These are phyloP conservation scores for Caenorhabditis virilis DNA, from an alignment of 2,888 invertebrate species.

Conservation along the genomic window DNA sequence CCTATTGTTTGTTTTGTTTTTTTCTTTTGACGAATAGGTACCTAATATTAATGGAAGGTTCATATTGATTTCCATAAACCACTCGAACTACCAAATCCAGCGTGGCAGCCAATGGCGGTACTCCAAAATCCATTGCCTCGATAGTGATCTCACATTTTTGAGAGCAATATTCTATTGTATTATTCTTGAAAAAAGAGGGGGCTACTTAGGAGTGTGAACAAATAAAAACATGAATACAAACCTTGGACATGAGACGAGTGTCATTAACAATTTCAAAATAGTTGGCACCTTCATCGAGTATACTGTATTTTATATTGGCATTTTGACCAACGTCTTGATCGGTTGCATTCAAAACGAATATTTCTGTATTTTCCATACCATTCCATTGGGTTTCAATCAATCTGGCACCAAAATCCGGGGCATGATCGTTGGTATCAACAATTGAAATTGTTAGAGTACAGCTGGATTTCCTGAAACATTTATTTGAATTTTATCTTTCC, in stretches of 20 bases:
- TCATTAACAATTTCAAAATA: conserved; percentile 77
- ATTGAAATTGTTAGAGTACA: conserved; percentile 78
- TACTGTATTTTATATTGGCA: conserved; percentile 83
- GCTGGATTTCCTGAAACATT: too few relatives aligned
- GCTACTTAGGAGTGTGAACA: conserved; percentile 3
- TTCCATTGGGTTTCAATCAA: conserved; percentile 42
- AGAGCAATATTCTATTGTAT: conserved; percentile 11
- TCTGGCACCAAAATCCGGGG: conserved; percentile 81
- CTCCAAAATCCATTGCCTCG: conserved; percentile 84
- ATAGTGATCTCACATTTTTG: conserved; percentile 82
- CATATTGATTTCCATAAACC: conserved; percentile 73
- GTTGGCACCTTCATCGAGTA: conserved; percentile 72
- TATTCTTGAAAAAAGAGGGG: conserved; percentile 20
- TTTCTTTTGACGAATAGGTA: conserved; percentile 1
- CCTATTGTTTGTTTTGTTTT: neutral
- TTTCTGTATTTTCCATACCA: conserved; percentile 1
- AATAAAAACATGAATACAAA: conserved; percentile 4
- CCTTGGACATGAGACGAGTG: conserved; percentile 1
- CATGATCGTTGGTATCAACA: conserved; percentile 82
- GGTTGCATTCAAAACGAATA: conserved; percentile 78
- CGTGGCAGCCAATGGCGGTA: conserved; percentile 81
- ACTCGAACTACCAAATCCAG: conserved; percentile 82
- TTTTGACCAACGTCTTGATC: conserved; percentile 84
- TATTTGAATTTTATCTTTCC: neutral
- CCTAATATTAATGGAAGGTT: conserved; percentile 43